Conservation (phyloP, 2,113 vertebrate species). For the Orcinus orca region DNA sequence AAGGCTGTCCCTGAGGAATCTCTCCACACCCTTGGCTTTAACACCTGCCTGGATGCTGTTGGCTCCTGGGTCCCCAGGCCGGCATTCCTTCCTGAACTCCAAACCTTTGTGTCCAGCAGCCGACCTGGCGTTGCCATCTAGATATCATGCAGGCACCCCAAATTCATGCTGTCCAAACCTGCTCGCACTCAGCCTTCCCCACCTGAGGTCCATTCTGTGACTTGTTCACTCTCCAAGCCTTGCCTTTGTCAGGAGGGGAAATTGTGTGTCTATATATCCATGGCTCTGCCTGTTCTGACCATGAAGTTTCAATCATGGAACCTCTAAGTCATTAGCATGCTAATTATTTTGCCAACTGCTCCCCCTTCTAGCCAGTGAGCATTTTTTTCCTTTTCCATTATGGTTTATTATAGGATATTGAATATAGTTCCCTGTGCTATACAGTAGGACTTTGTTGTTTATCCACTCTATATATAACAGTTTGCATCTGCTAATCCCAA, state of each 20-base stretch:
- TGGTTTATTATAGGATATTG: too few species aligned
- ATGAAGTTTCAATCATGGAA: background rate
- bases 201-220: background rate
- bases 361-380: background rate
- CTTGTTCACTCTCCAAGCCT: background rate
- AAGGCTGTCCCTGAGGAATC: fast-evolving
- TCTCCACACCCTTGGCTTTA: background rate
- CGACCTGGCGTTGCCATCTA: background rate
- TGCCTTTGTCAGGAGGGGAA: background rate
- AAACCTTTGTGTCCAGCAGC: background rate
- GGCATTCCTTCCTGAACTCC: background rate
- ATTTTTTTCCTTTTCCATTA: background rate
- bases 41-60: background rate
- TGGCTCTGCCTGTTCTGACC: background rate
- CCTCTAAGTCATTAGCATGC: background rate
- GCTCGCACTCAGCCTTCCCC: background rate
- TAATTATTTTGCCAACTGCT: background rate
- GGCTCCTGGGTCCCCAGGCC: background rate
- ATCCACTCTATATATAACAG: too few species aligned
- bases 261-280: background rate
- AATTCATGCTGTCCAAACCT: background rate
- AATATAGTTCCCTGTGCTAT: too few species aligned
- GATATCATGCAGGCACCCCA: background rate
- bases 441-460: too few species aligned
- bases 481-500: too few species aligned